Conservation (phyloP, 2,888 invertebrate genomes). For the Celastrina argiolus region DNA sequence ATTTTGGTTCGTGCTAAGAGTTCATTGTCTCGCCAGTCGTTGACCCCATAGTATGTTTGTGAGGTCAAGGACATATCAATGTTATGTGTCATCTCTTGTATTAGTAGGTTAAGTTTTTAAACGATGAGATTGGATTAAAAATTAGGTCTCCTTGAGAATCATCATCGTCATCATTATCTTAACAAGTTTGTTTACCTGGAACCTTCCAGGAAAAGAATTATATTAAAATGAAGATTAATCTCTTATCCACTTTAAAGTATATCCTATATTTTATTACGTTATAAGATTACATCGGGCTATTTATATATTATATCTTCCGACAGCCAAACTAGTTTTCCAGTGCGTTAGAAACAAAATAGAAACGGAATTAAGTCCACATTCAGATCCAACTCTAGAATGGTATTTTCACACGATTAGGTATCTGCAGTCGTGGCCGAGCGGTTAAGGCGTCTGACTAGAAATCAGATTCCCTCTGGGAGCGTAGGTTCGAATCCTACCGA, state of each 20-base stretch:
- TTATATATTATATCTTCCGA: not conserved
- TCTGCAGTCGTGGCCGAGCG: conserved; percentile 90
- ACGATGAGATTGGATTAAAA: conserved; percentile 5
- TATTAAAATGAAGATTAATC: too few relatives aligned
- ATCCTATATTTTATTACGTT: too few relatives aligned
- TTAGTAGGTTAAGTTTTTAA: conserved; percentile 6
- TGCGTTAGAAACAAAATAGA: not conserved
- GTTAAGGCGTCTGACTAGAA: conserved; percentile 94
- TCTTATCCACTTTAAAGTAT: too few relatives aligned
- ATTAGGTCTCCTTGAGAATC: not conserved
- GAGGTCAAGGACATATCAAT: conserved; percentile 18
- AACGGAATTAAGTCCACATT: not conserved
- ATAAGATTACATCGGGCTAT: too few relatives aligned
- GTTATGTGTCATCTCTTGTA: conserved; percentile 9
- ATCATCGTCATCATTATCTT: not conserved
- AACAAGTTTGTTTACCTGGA: not conserved
- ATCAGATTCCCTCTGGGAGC: conserved; percentile 94
- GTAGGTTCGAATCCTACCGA: conserved; percentile 94
- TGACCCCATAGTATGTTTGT: conserved; percentile 9
- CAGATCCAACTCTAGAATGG: not conserved
- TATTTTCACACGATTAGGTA: not conserved
- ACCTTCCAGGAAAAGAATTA: not conserved
- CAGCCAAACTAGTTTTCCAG: too few relatives aligned
- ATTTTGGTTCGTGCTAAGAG: not conserved
- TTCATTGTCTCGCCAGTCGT: conserved; percentile 13